Conservation (phyloP, 1,140 invertebrate species). For the Lordiphosa stackelbergi region DNA sequence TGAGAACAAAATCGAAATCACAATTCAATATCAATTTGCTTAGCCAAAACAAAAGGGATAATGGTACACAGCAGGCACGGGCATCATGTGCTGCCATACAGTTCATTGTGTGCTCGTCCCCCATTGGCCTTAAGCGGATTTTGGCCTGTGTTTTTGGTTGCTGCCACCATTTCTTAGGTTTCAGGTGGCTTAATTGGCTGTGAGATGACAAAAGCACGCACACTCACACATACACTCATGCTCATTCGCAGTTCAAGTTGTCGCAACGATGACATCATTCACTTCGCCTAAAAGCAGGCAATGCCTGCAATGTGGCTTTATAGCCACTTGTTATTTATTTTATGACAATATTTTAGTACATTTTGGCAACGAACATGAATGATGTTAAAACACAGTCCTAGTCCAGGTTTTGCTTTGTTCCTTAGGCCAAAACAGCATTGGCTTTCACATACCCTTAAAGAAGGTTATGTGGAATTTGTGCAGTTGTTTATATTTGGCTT, state of each 20-base stretch:
- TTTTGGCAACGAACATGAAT: conserved; percentile 28
- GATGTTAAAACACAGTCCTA: conserved; percentile 15
- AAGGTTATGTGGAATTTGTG: too few relatives aligned
- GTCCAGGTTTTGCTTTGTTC: neutral
- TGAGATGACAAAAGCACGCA: conserved; percentile 43
- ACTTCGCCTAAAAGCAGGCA: conserved; percentile 14
- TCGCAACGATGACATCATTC: conserved; percentile 1
- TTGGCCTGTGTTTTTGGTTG: conserved; percentile 31
- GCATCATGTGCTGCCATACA: neutral
- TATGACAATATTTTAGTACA: conserved; percentile 43
- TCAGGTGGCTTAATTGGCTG: conserved; percentile 60
- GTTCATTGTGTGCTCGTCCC: conserved; percentile 8
- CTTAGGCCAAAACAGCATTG: neutral
- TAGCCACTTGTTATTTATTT: conserved; percentile 36
- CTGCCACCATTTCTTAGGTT: conserved; percentile 34
- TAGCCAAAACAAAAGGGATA: conserved; percentile 52
- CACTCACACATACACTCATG: neutral
- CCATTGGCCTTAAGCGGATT: conserved; percentile 26
- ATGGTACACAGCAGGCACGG: conserved; percentile 37
- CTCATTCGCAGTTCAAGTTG: neutral
- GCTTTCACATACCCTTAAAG: neutral
- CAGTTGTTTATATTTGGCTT: too few relatives aligned
- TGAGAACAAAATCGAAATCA: conserved; percentile 25
- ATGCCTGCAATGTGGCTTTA: conserved; percentile 12
- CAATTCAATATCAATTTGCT: conserved; percentile 52